These are phyloP conservation scores for Picus viridis DNA, from an alignment of 2,797 vertebrate genomes.

Conservation along the genomic window DNA sequence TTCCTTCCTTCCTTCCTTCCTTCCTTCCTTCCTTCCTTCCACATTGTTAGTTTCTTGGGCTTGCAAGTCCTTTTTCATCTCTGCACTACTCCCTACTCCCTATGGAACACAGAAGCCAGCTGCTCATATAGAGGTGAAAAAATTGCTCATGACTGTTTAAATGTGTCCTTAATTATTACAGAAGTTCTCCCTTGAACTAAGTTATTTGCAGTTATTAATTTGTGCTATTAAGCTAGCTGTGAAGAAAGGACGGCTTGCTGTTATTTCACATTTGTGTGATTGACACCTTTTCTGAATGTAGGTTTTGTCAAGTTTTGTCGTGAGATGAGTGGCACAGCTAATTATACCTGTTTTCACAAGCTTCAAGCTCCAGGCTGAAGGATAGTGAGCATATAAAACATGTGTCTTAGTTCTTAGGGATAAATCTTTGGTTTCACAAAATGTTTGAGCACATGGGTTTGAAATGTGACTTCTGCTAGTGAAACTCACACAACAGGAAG, in stretches of 20 bases:
- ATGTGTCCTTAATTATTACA: constrained; percentile 10
- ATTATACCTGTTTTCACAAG: constrained; percentile 44
- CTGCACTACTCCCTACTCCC: not conserved
- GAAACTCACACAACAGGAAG: not conserved
- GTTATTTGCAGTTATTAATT: constrained; percentile 11
- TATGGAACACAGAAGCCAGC: not conserved
- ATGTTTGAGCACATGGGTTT: not conserved
- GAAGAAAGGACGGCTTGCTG: not conserved
- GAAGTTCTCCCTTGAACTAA: not conserved
- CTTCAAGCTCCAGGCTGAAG: not conserved
- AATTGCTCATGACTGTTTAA: not conserved
- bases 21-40: not conserved
- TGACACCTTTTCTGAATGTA: constrained; percentile 14
- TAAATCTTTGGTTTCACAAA: not conserved
- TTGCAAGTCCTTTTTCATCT: not conserved
- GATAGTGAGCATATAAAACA: not conserved
- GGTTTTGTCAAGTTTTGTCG: constrained; percentile 41
- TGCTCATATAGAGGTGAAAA: not conserved
- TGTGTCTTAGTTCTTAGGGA: not conserved
- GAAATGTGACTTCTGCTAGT: constrained; percentile 9
- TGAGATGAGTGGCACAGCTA: constrained; percentile 20
- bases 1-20: too few relatives aligned
- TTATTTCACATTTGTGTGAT: constrained; percentile 36
- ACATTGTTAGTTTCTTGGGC: not conserved
- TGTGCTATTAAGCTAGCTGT: constrained; percentile 1